These are phyloP conservation scores for Cotesia vestalis DNA, from an alignment of 1,140 invertebrate species.

Conservation along the genomic window DNA sequence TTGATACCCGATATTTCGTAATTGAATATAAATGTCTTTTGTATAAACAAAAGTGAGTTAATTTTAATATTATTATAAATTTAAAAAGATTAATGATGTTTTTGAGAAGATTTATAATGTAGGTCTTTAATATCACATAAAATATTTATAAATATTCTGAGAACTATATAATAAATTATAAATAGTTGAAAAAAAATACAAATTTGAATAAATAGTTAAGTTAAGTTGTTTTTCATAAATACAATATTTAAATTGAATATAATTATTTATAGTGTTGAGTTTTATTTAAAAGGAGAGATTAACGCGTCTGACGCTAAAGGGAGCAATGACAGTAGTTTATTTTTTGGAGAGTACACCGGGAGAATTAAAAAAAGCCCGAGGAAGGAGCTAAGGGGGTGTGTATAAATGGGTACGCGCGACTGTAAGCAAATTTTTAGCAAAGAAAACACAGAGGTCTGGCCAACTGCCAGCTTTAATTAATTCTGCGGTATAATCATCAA, in stretches of 20 bases:
- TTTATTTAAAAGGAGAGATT: slow-evolving; percentile 17
- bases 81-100: slow-evolving; percentile 7
- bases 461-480: slow-evolving; percentile 7
- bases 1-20: not conserved
- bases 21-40: not conserved
- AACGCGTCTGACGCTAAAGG: not conserved
- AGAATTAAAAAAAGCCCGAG: too few species aligned
- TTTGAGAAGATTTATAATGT: slow-evolving; percentile 8
- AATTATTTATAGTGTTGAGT: not conserved
- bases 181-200: not conserved
- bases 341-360: not conserved
- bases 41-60: not conserved
- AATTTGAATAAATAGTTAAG: too few species aligned
- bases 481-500: slow-evolving; percentile 12
- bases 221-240: too few species aligned
- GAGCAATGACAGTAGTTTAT: not conserved
- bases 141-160: not conserved
- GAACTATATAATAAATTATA: not conserved
- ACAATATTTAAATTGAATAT: too few species aligned
- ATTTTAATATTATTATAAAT: not conserved
- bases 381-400: not conserved
- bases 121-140: too few species aligned
- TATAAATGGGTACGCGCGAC: slow-evolving; percentile 1
- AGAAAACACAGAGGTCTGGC: not conserved
- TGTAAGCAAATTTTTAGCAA: not conserved